A percentile compares a stretch with the other conserved stretches of the same genome.
These are phyloP conservation scores for Carassius carassius DNA, from an alignment of 2,113 vertebrate species.

Conservation along the genomic window DNA sequence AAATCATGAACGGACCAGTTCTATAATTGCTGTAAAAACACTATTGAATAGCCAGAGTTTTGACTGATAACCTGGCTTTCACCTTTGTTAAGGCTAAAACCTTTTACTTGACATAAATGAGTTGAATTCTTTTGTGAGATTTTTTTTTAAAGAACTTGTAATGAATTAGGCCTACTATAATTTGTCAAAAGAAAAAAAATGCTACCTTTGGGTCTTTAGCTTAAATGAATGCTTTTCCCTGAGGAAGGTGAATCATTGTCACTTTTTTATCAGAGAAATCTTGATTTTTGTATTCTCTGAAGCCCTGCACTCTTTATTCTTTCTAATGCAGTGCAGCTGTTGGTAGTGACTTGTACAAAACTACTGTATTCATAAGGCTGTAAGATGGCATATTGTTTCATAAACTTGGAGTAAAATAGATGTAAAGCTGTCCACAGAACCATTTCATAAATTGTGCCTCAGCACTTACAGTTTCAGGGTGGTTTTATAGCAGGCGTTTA, in stretches of 20 bases:
- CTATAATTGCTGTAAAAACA: slow-evolving; percentile 22
- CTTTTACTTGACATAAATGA: slow-evolving; percentile 5
- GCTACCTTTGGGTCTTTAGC: slow-evolving; percentile 19
- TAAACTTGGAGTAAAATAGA: slow-evolving; percentile 69
- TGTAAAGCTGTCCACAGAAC: slow-evolving; percentile 60
- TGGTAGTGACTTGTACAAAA: slow-evolving; percentile 59
- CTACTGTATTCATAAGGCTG: slow-evolving; percentile 45
- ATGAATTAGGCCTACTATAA: slow-evolving; percentile 46
- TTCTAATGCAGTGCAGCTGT: slow-evolving; percentile 28
- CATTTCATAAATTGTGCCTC: slow-evolving; percentile 49
- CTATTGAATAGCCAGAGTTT: not conserved
- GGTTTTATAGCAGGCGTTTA: slow-evolving; percentile 39
- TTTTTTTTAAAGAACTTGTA: slow-evolving; percentile 26
- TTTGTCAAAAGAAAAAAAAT: slow-evolving; percentile 47
- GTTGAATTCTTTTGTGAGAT: slow-evolving; percentile 4
- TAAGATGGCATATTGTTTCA: slow-evolving; percentile 66
- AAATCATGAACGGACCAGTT: not conserved
- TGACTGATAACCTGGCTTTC: slow-evolving; percentile 17
- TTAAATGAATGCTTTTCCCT: slow-evolving; percentile 49
- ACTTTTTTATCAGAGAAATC: slow-evolving; percentile 9
- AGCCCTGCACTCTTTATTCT: slow-evolving; percentile 46
- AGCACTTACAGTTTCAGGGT: not conserved
- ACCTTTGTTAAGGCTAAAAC: slow-evolving; percentile 31
- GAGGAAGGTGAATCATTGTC: slow-evolving; percentile 35
- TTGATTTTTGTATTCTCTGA: slow-evolving; percentile 6